Evolutionary conservation across 2,113 vertebrate species (phyloP).

Genomic region (Laterallus jamaicensis): DNA sequence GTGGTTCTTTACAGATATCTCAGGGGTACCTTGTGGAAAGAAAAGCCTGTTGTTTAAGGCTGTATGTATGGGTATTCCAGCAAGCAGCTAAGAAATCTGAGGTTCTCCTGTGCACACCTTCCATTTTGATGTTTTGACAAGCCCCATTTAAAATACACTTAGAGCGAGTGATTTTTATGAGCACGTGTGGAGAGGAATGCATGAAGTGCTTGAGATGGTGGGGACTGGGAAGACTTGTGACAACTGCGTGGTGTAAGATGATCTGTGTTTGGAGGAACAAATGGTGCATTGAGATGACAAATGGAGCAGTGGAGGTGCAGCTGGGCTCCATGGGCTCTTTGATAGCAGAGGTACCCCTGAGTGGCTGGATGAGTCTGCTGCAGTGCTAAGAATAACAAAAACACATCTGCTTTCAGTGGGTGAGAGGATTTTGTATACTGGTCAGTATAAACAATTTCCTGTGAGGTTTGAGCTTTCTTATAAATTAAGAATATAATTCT

Average conservation of each 20-base stretch:
- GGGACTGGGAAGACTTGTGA: not conserved
- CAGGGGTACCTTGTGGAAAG: not conserved
- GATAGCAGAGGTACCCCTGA: accelerated
- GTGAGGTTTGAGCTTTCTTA: not conserved
- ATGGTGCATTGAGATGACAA: slow-evolving; percentile 51
- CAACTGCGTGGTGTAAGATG: slow-evolving; percentile 53
- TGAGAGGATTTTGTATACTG: not conserved
- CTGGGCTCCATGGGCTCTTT: not conserved
- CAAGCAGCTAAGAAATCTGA: not conserved
- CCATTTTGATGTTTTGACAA: not conserved
- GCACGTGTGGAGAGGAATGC: slow-evolving; percentile 6
- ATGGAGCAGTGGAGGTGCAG: slow-evolving; percentile 27
- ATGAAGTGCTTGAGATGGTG: not conserved
- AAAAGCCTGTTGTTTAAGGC: not conserved
- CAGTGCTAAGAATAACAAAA: not conserved
- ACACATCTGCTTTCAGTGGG: not conserved
- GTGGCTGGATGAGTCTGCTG: not conserved
- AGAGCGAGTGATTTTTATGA: not conserved
- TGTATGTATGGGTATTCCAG: not conserved
- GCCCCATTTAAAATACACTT: not conserved
- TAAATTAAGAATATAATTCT: not conserved
- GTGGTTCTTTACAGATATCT: not conserved
- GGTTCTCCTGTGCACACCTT: not conserved
- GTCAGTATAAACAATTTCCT: not conserved
- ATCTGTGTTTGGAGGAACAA: slow-evolving; percentile 38